Evolutionary conservation across 2,797 vertebrate genomes (phyloP).

Genomic region (Acridotheres tristis): DNA sequence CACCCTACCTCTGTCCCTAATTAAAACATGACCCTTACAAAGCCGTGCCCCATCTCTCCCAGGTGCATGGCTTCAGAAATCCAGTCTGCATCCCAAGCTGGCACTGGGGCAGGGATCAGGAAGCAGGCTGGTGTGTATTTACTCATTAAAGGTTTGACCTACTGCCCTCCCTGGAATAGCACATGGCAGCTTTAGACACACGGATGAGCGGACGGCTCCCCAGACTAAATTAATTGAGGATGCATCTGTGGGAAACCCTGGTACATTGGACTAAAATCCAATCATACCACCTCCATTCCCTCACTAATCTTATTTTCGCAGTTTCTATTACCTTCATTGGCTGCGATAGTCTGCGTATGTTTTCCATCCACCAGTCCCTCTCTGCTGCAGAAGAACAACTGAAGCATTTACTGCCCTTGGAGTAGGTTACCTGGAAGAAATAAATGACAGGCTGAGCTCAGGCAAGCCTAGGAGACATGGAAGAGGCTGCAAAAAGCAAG

Average conservation of each 20-base stretch:
- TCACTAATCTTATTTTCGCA: neutral
- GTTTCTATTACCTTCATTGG: constrained; percentile 89
- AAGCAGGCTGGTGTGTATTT: accelerated
- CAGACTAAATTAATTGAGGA: constrained; percentile 32
- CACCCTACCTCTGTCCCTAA: neutral
- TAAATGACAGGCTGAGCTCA: constrained; percentile 25
- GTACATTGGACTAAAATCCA: constrained; percentile 21
- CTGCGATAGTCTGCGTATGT: constrained; percentile 90
- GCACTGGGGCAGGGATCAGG: neutral
- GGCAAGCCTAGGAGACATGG: neutral
- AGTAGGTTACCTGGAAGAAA: constrained; percentile 87
- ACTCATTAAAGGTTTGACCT: neutral
- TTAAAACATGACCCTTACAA: neutral
- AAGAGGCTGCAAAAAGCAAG: neutral
- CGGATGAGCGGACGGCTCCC: neutral
- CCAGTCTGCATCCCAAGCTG: neutral
- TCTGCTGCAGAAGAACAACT: constrained; percentile 92
- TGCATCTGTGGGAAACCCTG: constrained; percentile 16
- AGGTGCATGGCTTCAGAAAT: neutral
- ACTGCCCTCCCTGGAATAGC: neutral
- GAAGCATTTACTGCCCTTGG: constrained; percentile 95
- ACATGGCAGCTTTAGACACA: neutral
- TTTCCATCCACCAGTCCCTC: constrained; percentile 99
- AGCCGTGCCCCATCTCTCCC: neutral
- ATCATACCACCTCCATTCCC: constrained; percentile 10